These are phyloP conservation scores for Nomada flava DNA, from an alignment of 2,888 invertebrate genomes.

Conservation along the genomic window DNA sequence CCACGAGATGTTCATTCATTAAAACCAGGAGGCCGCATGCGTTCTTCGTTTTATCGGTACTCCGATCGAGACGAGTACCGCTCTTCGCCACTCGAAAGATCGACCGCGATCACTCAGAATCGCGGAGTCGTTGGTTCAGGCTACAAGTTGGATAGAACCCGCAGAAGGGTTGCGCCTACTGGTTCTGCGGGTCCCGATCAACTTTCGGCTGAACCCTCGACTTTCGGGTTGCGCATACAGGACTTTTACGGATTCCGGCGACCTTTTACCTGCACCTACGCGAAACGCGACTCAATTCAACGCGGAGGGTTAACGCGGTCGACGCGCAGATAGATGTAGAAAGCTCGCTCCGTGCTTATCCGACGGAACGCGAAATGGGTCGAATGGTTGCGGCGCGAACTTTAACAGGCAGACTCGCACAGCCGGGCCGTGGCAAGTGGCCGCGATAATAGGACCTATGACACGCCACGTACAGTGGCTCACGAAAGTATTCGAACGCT, in stretches of 20 bases:
- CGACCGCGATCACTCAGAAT: no score
- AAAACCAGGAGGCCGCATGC: slow-evolving; percentile 72
- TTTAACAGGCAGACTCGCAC: slow-evolving; percentile 63
- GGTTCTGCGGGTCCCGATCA: no score
- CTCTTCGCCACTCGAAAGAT: no score
- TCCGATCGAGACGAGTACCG: slow-evolving; percentile 63
- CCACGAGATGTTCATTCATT: slow-evolving; percentile 80
- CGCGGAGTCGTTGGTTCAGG: no score
- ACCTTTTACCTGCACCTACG: no score
- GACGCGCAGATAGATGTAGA: background rate
- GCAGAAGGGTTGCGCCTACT: no score
- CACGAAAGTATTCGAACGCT: no score
- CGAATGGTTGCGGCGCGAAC: slow-evolving; percentile 44
- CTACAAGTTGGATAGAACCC: no score
- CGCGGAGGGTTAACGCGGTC: background rate
- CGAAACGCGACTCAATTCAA: no score
- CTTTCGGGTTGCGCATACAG: no score
- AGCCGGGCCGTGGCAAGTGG: slow-evolving; percentile 75
- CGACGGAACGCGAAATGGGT: slow-evolving; percentile 53
- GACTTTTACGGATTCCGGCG: no score
- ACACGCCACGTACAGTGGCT: slow-evolving; percentile 70
- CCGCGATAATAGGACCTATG: slow-evolving; percentile 78
- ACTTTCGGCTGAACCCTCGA: no score
- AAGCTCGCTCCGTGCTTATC: slow-evolving; percentile 8
- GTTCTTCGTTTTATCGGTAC: slow-evolving; percentile 79